Percentiles rank a stretch among this genome's conserved stretches.
Evolutionary conservation across 53 echinoderm and acorn worm species (phyloP).

Genomic region (Arbacia lixula): DNA sequence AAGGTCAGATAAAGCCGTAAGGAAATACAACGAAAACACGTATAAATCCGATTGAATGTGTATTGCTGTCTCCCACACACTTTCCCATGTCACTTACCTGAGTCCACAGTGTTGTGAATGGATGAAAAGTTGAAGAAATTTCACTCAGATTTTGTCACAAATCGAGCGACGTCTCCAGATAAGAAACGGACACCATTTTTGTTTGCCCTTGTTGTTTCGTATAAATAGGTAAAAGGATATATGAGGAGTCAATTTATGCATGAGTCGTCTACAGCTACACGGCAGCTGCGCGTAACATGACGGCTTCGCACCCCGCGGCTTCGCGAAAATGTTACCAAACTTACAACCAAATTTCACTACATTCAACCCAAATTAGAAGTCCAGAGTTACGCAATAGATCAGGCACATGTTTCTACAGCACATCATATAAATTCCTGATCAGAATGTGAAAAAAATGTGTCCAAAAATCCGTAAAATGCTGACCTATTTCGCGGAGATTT

Average conservation of each 20-base stretch:
- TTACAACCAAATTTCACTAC: constrained; percentile 57
- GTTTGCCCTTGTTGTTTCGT: constrained; percentile 99
- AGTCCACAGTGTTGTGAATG: constrained; percentile 34
- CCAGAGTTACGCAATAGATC: constrained; percentile 42
- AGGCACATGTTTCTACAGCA: constrained; percentile 28
- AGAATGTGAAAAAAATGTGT: constrained; percentile 7
- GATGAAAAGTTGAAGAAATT: constrained; percentile 49
- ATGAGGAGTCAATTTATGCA: constrained; percentile 99
- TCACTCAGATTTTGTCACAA: constrained; percentile 51
- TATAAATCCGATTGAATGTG: constrained; percentile 60
- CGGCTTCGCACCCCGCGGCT: constrained; percentile 73
- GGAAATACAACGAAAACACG: constrained; percentile 68
- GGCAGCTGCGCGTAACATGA: constrained; percentile 93
- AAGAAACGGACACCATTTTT: constrained; percentile 96
- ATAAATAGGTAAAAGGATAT: constrained; percentile 98
- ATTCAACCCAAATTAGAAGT: constrained; percentile 46
- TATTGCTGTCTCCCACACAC: constrained; percentile 49
- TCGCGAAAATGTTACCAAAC: constrained; percentile 34
- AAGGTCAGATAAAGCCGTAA: constrained; percentile 86
- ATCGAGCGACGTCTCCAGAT: constrained; percentile 62
- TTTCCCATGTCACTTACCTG: constrained; percentile 38
- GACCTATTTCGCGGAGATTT: constrained; percentile 21
- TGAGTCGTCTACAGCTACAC: constrained; percentile 71
- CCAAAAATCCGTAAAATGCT: constrained; percentile 16
- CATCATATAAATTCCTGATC: constrained; percentile 4